Percentiles rank a stretch among this genome's conserved stretches.
These are phyloP conservation scores for Helicoverpa assulta DNA, from an alignment of 2,888 invertebrate genomes.

Conservation along the genomic window DNA sequence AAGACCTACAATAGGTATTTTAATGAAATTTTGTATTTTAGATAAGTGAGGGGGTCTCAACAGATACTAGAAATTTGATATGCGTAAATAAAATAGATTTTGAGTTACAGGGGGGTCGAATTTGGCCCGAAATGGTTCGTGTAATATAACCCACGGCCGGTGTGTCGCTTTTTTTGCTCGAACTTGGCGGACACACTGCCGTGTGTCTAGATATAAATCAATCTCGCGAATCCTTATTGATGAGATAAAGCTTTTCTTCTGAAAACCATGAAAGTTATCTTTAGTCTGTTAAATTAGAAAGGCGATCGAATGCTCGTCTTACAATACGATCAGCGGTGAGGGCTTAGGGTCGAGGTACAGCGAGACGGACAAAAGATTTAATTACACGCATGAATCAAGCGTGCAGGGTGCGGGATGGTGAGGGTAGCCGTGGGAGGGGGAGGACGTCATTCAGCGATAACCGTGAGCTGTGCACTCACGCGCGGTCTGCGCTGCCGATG, in stretches of 20 bases:
- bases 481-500: slow-evolving; percentile 75
- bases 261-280: slow-evolving; percentile 65
- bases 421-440: slow-evolving; percentile 65
- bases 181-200: too few species aligned
- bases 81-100: too few species aligned
- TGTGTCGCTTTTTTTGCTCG: too few species aligned
- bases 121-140: too few species aligned
- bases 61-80: too few species aligned
- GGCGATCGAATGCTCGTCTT: slow-evolving; percentile 77
- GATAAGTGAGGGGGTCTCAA: too few species aligned
- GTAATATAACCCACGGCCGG: too few species aligned
- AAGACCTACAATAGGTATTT: too few species aligned
- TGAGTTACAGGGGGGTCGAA: too few species aligned
- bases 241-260: slow-evolving; percentile 73
- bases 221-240: slow-evolving; percentile 78
- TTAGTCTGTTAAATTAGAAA: slow-evolving; percentile 80
- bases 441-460: slow-evolving; percentile 75
- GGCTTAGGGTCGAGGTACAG: slow-evolving; percentile 75
- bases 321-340: slow-evolving; percentile 77
- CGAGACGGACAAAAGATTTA: slow-evolving; percentile 88
- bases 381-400: slow-evolving; percentile 90
- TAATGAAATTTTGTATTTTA: too few species aligned
- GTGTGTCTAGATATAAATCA: slow-evolving; percentile 79
- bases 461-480: slow-evolving; percentile 80
- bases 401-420: slow-evolving; percentile 70